phyloP scores from a whole-genome alignment of 2,888 invertebrate genomes.

The Epinotia brunnichana region DNA sequence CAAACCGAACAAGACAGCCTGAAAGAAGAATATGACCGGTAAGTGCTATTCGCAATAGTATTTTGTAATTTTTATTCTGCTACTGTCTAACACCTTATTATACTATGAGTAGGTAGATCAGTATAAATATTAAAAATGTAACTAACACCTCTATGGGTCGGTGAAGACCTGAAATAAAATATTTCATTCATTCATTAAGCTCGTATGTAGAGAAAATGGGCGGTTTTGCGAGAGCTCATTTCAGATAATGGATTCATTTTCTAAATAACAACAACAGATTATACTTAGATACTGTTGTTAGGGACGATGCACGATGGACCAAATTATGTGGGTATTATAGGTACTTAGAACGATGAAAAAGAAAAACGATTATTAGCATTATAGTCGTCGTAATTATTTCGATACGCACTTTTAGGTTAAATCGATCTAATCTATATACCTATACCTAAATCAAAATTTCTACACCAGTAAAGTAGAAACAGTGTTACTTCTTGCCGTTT shows the following conservation, averaged over 20 bases:
- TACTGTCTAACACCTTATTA: not conserved
- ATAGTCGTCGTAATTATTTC: not conserved
- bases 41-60: conserved; percentile 47
- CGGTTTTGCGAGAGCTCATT: conserved; percentile 6
- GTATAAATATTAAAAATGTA: not conserved
- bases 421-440: no score
- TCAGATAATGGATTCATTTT: conserved; percentile 11
- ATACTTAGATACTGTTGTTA: not conserved
- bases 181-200: no score
- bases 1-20: conserved; percentile 97
- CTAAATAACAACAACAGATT: not conserved
- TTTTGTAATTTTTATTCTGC: not conserved
- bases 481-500: no score
- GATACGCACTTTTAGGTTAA: no score
- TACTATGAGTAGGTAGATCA: not conserved
- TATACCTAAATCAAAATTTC: not conserved
- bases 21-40: conserved; percentile 94
- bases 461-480: no score
- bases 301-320: not conserved
- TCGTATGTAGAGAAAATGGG: conserved; percentile 15
- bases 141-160: no score
- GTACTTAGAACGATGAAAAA: not conserved
- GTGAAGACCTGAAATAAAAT: no score
- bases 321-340: not conserved
- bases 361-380: not conserved